Evolutionary conservation across 2,113 vertebrate genomes (phyloP).

Genomic region (Phoxinus phoxinus): DNA sequence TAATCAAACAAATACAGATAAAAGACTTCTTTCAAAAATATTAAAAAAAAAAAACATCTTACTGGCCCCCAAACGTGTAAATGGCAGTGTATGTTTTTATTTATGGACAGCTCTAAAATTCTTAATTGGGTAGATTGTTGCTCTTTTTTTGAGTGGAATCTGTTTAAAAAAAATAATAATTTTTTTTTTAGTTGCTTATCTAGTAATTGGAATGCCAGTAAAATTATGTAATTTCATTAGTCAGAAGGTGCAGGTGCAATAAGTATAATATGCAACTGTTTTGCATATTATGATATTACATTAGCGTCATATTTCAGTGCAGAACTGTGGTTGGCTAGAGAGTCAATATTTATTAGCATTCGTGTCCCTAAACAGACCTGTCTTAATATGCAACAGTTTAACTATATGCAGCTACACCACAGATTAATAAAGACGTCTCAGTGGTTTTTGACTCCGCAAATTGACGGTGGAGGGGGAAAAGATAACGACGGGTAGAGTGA

Average conservation of each 20-base stretch:
- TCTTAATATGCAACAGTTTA: neutral
- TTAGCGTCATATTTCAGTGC: neutral
- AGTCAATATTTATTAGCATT: neutral
- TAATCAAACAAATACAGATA: neutral
- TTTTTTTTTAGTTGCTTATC: no score
- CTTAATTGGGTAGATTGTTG: neutral
- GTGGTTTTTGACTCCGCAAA: constrained; percentile 4
- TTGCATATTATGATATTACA: neutral
- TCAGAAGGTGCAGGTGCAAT: neutral
- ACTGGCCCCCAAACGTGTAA: neutral
- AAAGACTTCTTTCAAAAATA: no score
- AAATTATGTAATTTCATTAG: neutral
- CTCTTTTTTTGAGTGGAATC: neutral
- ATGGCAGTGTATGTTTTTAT: neutral
- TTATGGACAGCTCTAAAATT: neutral
- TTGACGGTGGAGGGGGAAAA: neutral
- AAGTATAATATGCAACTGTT: neutral
- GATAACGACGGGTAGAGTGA: neutral
- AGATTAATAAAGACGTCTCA: neutral
- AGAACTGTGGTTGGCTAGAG: neutral
- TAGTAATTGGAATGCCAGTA: neutral
- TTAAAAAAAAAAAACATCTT: neutral
- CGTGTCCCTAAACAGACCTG: neutral
- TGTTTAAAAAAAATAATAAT: neutral
- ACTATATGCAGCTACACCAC: neutral